Percentiles rank a stretch among this genome's conserved stretches.
Conservation (phyloP, 2,888 invertebrate genomes). For the Thymelicus sylvestris region DNA sequence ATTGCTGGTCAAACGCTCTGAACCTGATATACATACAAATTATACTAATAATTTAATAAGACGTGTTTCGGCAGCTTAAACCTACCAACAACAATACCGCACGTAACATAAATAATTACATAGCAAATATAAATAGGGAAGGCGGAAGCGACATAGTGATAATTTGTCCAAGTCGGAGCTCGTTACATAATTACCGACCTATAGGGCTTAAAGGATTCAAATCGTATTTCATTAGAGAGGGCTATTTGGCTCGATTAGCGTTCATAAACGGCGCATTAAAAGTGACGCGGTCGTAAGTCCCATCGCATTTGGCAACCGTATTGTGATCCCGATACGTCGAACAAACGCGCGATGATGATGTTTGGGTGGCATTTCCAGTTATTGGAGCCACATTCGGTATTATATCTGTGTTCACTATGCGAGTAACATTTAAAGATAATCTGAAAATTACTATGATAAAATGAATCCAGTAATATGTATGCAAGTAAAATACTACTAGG, state of each 20-base stretch:
- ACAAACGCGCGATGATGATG: slow-evolving; percentile 76
- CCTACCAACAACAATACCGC: too few relatives aligned
- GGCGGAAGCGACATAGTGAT: slow-evolving; percentile 18
- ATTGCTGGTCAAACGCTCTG: too few relatives aligned
- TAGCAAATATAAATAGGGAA: slow-evolving; percentile 26
- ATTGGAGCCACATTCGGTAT: slow-evolving; percentile 9
- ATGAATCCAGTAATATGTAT: too few relatives aligned
- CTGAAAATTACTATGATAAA: too few relatives aligned
- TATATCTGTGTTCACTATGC: not conserved
- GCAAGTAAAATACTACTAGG: too few relatives aligned
- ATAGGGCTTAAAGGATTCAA: slow-evolving; percentile 52
- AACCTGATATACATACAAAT: too few relatives aligned
- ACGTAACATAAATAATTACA: not conserved
- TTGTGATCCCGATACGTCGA: slow-evolving; percentile 80
- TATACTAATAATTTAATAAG: too few relatives aligned
- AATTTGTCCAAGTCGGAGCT: slow-evolving; percentile 41
- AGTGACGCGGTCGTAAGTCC: slow-evolving; percentile 72
- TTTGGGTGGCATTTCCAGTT: slow-evolving; percentile 34
- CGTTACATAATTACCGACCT: slow-evolving; percentile 35
- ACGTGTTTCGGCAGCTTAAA: too few relatives aligned
- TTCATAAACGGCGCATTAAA: slow-evolving; percentile 70
- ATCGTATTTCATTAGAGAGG: slow-evolving; percentile 57
- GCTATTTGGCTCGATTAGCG: slow-evolving; percentile 66
- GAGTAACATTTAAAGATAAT: not conserved
- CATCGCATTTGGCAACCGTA: slow-evolving; percentile 77